phyloP scores from a whole-genome alignment of 2,113 vertebrate species.

The Sinosuthora webbiana region DNA sequence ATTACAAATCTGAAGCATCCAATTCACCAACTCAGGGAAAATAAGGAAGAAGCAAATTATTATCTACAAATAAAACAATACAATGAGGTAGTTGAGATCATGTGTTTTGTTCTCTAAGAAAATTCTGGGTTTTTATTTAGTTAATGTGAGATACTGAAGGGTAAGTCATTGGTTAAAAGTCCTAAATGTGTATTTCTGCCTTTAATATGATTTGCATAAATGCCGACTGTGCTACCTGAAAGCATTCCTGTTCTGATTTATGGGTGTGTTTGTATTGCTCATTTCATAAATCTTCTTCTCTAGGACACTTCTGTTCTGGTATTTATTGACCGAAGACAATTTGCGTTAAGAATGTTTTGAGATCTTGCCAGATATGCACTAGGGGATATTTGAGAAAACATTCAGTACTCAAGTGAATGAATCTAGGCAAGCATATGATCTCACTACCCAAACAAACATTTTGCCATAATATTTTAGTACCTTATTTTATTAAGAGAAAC shows the following conservation, averaged over 20 bases:
- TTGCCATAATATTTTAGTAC: conserved; percentile 56
- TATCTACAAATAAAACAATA: background rate
- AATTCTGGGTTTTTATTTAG: background rate
- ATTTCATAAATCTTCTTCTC: conserved; percentile 86
- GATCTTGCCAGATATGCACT: conserved; percentile 84
- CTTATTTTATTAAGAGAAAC: conserved; percentile 52
- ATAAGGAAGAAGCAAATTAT: background rate
- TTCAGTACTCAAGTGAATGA: conserved; percentile 57
- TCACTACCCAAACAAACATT: conserved; percentile 65
- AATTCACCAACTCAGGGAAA: background rate
- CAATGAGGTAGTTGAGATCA: background rate
- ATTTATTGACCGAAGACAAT: conserved; percentile 88
- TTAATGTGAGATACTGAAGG: conserved; percentile 2
- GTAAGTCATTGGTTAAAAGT: conserved; percentile 48
- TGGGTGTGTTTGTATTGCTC: conserved; percentile 78
- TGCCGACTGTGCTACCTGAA: conserved; percentile 76
- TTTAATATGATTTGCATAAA: conserved; percentile 74
- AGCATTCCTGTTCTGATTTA: conserved; percentile 82
- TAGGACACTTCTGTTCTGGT: conserved; percentile 82
- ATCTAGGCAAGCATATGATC: conserved; percentile 45
- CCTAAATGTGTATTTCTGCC: background rate
- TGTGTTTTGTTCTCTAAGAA: background rate
- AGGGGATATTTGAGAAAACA: conserved; percentile 78
- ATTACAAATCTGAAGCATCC: background rate
- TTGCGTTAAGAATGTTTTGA: conserved; percentile 85